phyloP scores from a whole-genome alignment of 2,113 vertebrate genomes.

The Malaclemys terrapin region DNA sequence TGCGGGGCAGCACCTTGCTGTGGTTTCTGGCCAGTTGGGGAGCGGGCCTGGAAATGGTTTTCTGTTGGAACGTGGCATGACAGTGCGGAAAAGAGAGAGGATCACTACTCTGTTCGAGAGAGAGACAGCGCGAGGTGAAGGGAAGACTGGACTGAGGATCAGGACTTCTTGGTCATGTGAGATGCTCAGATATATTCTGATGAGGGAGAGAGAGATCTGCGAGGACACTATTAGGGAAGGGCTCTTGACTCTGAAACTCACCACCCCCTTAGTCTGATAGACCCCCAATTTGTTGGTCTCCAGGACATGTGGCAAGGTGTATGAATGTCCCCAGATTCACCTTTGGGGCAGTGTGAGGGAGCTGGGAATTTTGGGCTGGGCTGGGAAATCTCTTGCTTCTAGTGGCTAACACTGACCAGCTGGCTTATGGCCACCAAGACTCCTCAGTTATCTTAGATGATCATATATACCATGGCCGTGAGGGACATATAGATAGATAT shows the following conservation, averaged over 20 bases:
- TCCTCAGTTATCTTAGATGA: background rate
- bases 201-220: background rate
- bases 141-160: no score
- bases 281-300: no score
- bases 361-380: no score
- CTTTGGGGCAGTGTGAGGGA: no score
- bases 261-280: no score
- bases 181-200: background rate
- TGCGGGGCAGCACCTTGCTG: fast-evolving
- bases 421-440: background rate
- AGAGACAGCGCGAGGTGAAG: background rate
- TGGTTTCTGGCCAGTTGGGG: background rate
- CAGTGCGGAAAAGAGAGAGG: background rate
- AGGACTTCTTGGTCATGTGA: background rate
- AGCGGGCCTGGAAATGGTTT: background rate
- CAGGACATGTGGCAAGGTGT: no score
- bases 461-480: background rate
- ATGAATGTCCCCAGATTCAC: no score
- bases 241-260: no score
- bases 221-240: no score
- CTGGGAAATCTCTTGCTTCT: no score
- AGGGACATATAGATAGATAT: fast-evolving
- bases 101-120: background rate
- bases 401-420: no score
- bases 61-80: background rate